Base-by-base conservation (phyloP, 2,888 invertebrate species). In the Pristionchus arcanus region DNA sequence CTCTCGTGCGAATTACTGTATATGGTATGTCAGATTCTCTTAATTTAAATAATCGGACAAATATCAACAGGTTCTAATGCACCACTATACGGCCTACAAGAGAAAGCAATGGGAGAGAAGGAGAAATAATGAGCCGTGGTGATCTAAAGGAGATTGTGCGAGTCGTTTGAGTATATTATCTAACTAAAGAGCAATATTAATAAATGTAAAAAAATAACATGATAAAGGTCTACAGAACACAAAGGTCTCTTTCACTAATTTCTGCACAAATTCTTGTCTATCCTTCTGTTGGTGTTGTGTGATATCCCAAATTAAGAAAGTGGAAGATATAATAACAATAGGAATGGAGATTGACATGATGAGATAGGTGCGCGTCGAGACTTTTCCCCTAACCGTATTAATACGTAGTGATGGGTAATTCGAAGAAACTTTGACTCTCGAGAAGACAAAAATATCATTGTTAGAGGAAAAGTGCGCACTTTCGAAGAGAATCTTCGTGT, bases 1-100 rank as follows among this genome's bases (percentile, higher is more conserved):
- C 90, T 94, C 11, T 90, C 91, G 1, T 71, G 92, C 31, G 94
- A 94, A 84, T 83, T 94, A 2, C 49, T 93, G 16, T 93, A 91
- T 90, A 94, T 94, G 94, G 91, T 93, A 34, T 91, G 84, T 11
- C 42, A 21, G 19, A n/a, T 21, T 49, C 15, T 42, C 13, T 11
- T 42, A 2, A 21, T 49, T 21, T 42, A 9, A 34, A 13, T 1
- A n/a, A 19, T 19, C 16, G 3, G n/a, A 5, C 42, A 1, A 42
- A 49, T 42, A 83, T 42, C 21, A 19, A 28, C 37, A 89, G 89
- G 66, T 83, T 25, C 25, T 37, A 15, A 81, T 89, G 81, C 89
- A 89, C 63, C 89, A 89, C 31, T 66, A 63, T 37, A 89, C 89
- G 9, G 31, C 25, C 1, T 89, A 89, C 89, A 59, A 66, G 42